Conservation (phyloP, 2,797 vertebrate genomes). For the Acomys russatus region DNA sequence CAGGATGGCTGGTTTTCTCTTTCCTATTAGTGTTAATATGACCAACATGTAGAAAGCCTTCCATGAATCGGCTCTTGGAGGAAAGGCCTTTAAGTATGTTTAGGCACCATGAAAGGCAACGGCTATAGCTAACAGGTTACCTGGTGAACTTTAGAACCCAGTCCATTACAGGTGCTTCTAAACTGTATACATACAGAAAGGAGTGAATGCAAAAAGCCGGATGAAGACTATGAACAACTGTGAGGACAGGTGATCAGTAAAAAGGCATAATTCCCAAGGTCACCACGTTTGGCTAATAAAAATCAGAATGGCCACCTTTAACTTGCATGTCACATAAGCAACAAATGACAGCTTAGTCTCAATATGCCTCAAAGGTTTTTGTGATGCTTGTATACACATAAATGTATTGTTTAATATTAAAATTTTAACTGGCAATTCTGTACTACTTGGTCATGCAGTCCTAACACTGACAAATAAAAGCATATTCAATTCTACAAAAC, state of each 20-base stretch:
- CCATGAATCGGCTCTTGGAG: neutral
- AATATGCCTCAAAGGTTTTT: neutral
- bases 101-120: neutral
- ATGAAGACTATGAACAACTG: neutral
- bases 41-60: neutral
- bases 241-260: neutral
- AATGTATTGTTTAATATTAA: neutral
- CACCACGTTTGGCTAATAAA: neutral
- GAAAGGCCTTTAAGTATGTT: neutral
- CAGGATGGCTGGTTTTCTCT: neutral
- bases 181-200: neutral
- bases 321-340: constrained; percentile 6
- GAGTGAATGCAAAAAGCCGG: neutral
- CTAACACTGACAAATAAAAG: neutral
- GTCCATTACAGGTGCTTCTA: neutral
- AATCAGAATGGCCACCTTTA: neutral
- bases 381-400: neutral
- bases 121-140: neutral
- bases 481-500: constrained; percentile 29
- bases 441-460: neutral
- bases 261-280: neutral
- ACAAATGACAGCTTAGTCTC: neutral
- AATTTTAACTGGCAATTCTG: neutral
- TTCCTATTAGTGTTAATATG: neutral
- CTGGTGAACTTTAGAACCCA: neutral